These are phyloP conservation scores for Temnothorax curvispinosus DNA, from an alignment of 1,140 invertebrate genomes.

Conservation along the genomic window DNA sequence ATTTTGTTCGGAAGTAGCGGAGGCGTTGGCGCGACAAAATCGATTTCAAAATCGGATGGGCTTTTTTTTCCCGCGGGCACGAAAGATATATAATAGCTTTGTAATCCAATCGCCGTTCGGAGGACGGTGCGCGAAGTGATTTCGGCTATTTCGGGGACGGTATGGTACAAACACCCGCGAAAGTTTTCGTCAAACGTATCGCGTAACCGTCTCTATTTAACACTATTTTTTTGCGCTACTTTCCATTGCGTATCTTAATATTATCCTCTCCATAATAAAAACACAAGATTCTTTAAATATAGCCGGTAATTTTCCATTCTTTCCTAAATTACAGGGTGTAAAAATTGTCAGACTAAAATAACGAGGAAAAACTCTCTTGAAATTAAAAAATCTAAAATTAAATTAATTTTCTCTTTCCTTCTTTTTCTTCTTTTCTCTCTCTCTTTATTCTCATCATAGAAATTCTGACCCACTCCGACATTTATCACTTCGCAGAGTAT, in stretches of 20 bases:
- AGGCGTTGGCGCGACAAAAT: slow-evolving; percentile 13
- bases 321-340: background rate
- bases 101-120: slow-evolving; percentile 26
- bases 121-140: slow-evolving; percentile 4
- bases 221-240: background rate
- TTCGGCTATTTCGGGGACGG: slow-evolving; percentile 1
- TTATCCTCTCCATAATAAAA: background rate
- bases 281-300: no score
- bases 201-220: background rate
- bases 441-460: background rate
- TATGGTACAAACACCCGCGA: slow-evolving; percentile 8
- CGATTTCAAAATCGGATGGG: slow-evolving; percentile 26
- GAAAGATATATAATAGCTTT: slow-evolving; percentile 42
- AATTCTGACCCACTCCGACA: background rate
- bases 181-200: slow-evolving; percentile 17
- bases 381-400: slow-evolving; percentile 8
- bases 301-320: background rate
- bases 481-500: slow-evolving; percentile 10
- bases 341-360: background rate
- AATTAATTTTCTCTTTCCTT: background rate
- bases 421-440: background rate
- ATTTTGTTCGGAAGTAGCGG: background rate
- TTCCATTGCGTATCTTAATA: background rate
- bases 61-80: slow-evolving; percentile 19
- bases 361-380: background rate